Conservation (phyloP, 2,888 invertebrate species). For the Chrysodeixis includens region DNA sequence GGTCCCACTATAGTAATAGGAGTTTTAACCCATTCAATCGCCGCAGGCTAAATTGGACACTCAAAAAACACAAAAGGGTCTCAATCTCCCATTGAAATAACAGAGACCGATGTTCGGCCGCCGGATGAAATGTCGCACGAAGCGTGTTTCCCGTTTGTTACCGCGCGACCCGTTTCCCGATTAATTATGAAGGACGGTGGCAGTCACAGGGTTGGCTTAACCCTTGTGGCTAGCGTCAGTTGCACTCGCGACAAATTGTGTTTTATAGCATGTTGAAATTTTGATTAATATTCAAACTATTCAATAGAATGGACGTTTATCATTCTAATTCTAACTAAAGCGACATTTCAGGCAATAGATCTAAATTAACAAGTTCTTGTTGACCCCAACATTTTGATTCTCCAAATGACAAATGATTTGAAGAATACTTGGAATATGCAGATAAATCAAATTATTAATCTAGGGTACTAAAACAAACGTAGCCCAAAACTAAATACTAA, state of each 20-base stretch:
- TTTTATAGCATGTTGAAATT: conserved; percentile 56
- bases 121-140: conserved; percentile 54
- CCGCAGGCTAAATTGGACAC: conserved; percentile 54
- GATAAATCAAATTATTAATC: neutral
- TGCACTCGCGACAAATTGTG: conserved; percentile 60
- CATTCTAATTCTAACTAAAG: conserved; percentile 16
- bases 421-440: neutral
- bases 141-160: conserved; percentile 61
- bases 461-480: neutral
- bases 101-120: conserved; percentile 61
- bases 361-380: neutral
- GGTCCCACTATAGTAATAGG: conserved; percentile 33
- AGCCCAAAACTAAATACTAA: neutral
- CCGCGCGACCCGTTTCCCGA: conserved; percentile 61
- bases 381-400: neutral
- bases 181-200: conserved; percentile 69
- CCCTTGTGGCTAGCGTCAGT: conserved; percentile 65
- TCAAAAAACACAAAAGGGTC: conserved; percentile 62
- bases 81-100: conserved; percentile 62
- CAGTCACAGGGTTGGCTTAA: conserved; percentile 59
- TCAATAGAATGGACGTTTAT: conserved; percentile 32
- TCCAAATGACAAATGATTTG: neutral
- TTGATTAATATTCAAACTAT: conserved; percentile 56
- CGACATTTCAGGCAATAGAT: conserved; percentile 13
- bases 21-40: conserved; percentile 51